Conservation (phyloP, 2,888 invertebrate genomes). For the Eilema griseolum region DNA sequence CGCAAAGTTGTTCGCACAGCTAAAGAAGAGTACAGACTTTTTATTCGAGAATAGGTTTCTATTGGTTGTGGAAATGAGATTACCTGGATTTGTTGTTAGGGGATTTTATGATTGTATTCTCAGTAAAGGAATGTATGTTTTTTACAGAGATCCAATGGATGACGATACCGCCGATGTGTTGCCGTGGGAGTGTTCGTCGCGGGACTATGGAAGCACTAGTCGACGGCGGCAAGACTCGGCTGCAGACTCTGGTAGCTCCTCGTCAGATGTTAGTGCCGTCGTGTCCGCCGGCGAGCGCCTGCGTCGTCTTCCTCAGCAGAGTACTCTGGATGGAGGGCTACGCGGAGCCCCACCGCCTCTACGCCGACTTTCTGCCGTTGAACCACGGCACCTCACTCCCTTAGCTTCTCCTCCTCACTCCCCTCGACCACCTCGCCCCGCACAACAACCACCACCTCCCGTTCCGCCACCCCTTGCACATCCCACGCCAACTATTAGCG, state of each 20-base stretch:
- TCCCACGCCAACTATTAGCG: constrained; percentile 88
- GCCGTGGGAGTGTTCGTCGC: constrained; percentile 74
- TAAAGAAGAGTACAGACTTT: too few relatives aligned
- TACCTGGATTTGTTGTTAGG: background rate
- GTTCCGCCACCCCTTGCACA: constrained; percentile 65
- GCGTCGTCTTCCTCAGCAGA: constrained; percentile 89
- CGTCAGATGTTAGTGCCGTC: constrained; percentile 90
- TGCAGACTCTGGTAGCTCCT: constrained; percentile 91
- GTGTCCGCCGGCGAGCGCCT: constrained; percentile 87
- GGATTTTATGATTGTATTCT: background rate
- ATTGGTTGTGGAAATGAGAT: background rate
- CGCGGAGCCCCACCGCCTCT: constrained; percentile 82
- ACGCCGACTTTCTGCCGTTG: constrained; percentile 81
- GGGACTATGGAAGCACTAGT: constrained; percentile 65
- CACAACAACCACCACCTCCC: constrained; percentile 61
- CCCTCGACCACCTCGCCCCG: constrained; percentile 74
- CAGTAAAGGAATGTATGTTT: background rate
- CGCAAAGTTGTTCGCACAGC: too few relatives aligned
- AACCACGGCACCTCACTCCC: constrained; percentile 88
- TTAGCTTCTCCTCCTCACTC: constrained; percentile 79
- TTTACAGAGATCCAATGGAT: constrained; percentile 72
- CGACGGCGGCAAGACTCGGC: constrained; percentile 89
- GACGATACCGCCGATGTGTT: constrained; percentile 75
- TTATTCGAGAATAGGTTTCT: background rate
- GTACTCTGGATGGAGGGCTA: constrained; percentile 89